These are phyloP conservation scores for Cyprinodon tularosa DNA, from an alignment of 2,113 vertebrate genomes.

Conservation along the genomic window DNA sequence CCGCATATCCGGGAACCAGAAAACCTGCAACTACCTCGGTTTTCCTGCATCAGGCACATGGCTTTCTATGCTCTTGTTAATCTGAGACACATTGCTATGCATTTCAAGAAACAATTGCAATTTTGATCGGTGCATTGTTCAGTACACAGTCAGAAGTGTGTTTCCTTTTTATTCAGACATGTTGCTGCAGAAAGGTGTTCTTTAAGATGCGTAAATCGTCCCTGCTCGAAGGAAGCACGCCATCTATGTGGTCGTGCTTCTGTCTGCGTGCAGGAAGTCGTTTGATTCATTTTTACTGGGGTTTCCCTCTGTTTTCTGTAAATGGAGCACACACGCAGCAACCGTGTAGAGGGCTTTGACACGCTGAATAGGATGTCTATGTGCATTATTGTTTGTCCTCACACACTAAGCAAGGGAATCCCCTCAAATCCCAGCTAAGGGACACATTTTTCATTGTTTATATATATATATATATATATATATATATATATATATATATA, in stretches of 20 bases:
- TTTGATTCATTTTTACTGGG: slow-evolving; percentile 23
- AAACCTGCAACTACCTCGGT: slow-evolving; percentile 31
- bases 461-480: slow-evolving; percentile 16
- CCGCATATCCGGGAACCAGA: slow-evolving; percentile 43
- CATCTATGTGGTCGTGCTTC: neutral
- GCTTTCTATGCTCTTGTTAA: slow-evolving; percentile 54
- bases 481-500: slow-evolving; percentile 28
- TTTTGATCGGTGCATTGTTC: neutral
- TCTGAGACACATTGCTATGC: slow-evolving; percentile 21
- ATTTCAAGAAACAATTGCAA: neutral
- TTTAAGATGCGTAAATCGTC: neutral
- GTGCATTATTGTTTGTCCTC: neutral
- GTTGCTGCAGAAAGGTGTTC: neutral
- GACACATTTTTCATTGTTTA: neutral
- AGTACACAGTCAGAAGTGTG: neutral
- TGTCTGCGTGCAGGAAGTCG: neutral
- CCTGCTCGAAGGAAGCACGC: neutral
- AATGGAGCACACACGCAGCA: neutral
- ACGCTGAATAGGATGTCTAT: slow-evolving; percentile 34
- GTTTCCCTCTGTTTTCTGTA: neutral
- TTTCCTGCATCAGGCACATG: slow-evolving; percentile 53
- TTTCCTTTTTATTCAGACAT: neutral
- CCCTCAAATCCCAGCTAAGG: neutral
- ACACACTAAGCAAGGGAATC: slow-evolving; percentile 31
- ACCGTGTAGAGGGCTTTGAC: slow-evolving; percentile 31